These are phyloP conservation scores for Sporophila hypoxantha DNA, from an alignment of 2,113 vertebrate genomes.

Conservation along the genomic window DNA sequence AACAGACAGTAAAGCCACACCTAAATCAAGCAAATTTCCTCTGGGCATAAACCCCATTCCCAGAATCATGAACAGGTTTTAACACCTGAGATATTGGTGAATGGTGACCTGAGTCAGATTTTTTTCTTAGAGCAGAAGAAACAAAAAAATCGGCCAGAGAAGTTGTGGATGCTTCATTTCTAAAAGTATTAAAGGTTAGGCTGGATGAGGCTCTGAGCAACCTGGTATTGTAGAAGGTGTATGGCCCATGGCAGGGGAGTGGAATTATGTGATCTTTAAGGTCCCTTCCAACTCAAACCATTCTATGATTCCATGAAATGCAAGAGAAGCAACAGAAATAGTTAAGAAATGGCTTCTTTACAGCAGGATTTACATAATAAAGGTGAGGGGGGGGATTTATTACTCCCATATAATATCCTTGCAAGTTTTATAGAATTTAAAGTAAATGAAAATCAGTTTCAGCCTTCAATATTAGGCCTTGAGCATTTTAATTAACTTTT, in stretches of 20 bases:
- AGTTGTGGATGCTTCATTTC: background rate
- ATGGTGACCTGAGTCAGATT: background rate
- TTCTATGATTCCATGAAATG: background rate
- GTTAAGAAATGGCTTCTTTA: background rate
- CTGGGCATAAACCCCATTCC: background rate
- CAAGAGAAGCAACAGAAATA: background rate
- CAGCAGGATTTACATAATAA: background rate
- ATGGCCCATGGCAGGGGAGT: background rate
- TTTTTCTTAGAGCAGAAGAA: background rate
- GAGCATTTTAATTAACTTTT: background rate
- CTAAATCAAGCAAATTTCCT: background rate
- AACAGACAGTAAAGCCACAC: background rate
- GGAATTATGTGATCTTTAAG: background rate
- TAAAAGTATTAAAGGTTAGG: background rate
- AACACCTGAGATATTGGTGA: background rate
- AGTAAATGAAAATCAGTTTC: background rate
- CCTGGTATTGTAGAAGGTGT: background rate
- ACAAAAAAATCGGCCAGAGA: background rate
- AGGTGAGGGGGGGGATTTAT: rapidly evolving
- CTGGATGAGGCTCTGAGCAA: background rate
- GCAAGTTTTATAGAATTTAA: background rate
- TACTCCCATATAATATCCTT: background rate
- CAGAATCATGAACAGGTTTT: background rate
- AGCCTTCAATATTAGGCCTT: background rate
- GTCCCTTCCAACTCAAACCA: background rate